Conservation (phyloP, 1,140 invertebrate species). For the Prorops nasuta region DNA sequence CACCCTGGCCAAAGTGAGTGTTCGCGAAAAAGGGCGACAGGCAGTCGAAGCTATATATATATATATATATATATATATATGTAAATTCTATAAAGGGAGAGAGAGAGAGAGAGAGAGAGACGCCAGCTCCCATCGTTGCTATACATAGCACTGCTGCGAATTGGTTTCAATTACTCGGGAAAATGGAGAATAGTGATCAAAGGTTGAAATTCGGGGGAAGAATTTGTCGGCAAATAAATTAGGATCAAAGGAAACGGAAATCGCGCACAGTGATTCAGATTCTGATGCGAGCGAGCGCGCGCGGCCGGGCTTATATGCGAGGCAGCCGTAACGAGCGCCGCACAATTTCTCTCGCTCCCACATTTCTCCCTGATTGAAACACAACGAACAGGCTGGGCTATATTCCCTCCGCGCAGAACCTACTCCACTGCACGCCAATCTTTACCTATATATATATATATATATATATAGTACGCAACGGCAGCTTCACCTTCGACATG, state of each 20-base stretch:
- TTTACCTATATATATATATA: neutral
- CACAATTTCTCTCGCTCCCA: neutral
- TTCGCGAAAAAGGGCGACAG: too few species aligned
- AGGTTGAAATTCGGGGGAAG: neutral
- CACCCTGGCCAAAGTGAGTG: too few species aligned
- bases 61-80: too few species aligned
- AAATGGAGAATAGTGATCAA: conserved; percentile 4
- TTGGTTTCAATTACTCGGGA: too few species aligned
- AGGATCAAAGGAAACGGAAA: neutral
- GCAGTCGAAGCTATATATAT: too few species aligned
- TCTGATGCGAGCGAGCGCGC: conserved; percentile 6
- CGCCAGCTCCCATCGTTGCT: too few species aligned
- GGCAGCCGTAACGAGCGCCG: neutral
- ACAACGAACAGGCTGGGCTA: neutral
- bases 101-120: too few species aligned
- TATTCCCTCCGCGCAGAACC: neutral
- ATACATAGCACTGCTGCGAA: too few species aligned
- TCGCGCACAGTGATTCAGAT: neutral
- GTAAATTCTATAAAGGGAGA: too few species aligned
- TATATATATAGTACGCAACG: too few species aligned
- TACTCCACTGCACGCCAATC: neutral
- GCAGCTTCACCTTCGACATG: too few species aligned
- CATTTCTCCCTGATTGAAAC: conserved; percentile 5
- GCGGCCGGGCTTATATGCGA: conserved; percentile 1
- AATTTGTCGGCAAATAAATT: neutral